phyloP scores from a whole-genome alignment of 2,888 invertebrate genomes.

The Drosophila testacea region DNA sequence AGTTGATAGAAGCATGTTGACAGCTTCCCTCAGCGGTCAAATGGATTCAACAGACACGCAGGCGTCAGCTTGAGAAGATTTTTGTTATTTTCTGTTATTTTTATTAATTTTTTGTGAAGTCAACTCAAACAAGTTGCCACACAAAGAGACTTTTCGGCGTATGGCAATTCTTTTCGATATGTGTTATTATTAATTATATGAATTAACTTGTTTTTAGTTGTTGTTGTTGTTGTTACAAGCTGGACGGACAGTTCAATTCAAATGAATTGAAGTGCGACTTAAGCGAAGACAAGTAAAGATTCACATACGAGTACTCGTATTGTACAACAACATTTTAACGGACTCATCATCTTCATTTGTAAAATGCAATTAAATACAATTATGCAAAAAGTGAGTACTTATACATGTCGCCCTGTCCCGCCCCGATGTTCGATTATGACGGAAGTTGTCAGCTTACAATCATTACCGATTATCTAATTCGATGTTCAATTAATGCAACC shows the following conservation, averaged over 20 bases:
- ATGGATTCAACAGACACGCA: constrained; percentile 60
- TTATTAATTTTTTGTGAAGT: constrained; percentile 12
- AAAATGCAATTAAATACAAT: constrained; percentile 69
- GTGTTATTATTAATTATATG: constrained; percentile 70
- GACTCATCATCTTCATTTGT: constrained; percentile 30
- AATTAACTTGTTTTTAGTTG: constrained; percentile 61
- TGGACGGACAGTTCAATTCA: constrained; percentile 38
- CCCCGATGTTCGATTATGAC: constrained; percentile 58
- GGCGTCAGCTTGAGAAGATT: constrained; percentile 54
- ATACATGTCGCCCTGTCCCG: constrained; percentile 20
- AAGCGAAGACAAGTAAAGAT: constrained; percentile 43
- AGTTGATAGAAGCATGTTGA: constrained; percentile 30
- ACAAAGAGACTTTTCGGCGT: constrained; percentile 61
- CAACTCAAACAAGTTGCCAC: constrained; percentile 68
- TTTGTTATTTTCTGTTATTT: constrained; percentile 12
- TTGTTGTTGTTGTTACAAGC: constrained; percentile 33
- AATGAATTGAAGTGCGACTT: constrained; percentile 52
- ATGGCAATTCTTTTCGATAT: constrained; percentile 58
- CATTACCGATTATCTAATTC: constrained; percentile 69
- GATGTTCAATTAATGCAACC: constrained; percentile 29
- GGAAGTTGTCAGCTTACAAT: constrained; percentile 68
- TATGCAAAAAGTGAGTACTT: constrained; percentile 59
- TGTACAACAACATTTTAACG: constrained; percentile 1
- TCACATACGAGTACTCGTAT: constrained; percentile 4
- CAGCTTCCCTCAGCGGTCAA: constrained; percentile 19